Percentiles rank a stretch among this genome's conserved stretches.
Conservation (phyloP, 64 coral and sea anemone genomes). For the Pocillopora damicornis region DNA sequence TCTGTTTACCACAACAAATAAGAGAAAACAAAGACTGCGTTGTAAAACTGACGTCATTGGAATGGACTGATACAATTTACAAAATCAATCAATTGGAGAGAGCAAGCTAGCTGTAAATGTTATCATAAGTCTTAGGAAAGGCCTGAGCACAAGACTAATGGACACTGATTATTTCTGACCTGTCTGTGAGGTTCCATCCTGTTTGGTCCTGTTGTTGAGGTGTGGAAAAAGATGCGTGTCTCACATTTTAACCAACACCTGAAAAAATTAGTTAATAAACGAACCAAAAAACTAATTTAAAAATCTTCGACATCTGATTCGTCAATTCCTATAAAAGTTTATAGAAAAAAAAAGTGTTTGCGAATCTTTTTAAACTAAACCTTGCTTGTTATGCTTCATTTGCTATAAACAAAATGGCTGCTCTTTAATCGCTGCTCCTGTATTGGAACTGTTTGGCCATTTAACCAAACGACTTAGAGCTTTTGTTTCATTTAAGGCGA, state of each 20-base stretch:
- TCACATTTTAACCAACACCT: neutral
- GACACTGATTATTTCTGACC: neutral
- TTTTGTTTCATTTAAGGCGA: no score
- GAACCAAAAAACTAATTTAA: no score
- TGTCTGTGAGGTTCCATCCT: neutral
- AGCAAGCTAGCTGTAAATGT: neutral
- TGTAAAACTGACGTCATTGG: neutral
- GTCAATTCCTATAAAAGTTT: no score
- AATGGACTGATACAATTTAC: neutral
- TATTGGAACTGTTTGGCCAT: no score
- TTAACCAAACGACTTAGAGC: no score
- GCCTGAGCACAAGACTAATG: neutral
- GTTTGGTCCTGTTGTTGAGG: neutral
- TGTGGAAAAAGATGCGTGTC: neutral
- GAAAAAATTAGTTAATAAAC: neutral
- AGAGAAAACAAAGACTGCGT: neutral
- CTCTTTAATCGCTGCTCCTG: no score
- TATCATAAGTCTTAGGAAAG: neutral
- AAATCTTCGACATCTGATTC: no score
- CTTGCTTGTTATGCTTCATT: no score
- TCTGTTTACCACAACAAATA: neutral
- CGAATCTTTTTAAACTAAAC: no score
- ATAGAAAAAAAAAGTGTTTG: no score
- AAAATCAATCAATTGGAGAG: neutral
- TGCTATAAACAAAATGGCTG: no score